phyloP scores from a whole-genome alignment of 2,113 vertebrate genomes.

The Grammomys surdaster region DNA sequence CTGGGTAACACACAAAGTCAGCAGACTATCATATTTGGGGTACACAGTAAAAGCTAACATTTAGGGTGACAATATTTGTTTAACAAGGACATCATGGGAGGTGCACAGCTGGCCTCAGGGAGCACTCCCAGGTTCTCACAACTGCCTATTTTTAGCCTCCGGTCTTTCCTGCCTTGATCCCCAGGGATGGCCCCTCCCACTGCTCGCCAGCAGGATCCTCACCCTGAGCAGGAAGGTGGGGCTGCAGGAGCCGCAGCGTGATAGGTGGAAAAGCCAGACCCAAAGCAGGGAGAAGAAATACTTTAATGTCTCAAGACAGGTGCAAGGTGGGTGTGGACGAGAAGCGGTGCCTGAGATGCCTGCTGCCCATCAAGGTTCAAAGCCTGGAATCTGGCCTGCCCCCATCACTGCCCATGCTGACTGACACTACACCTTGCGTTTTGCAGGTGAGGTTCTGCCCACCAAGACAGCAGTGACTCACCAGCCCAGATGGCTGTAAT shows the following conservation, averaged over 20 bases:
- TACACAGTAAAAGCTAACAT: background rate
- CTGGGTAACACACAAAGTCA: background rate
- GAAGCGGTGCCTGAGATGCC: background rate
- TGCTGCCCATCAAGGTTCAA: background rate
- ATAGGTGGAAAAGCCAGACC: background rate
- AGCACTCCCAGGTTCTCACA: conserved; percentile 47
- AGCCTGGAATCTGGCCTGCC: background rate
- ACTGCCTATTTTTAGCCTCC: conserved; percentile 64
- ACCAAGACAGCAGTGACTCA: background rate
- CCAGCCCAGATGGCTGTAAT: background rate
- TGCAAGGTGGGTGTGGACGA: background rate
- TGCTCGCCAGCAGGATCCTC: background rate
- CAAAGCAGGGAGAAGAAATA: background rate
- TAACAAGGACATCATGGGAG: conserved; percentile 31
- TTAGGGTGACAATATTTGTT: background rate
- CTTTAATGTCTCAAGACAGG: conserved; percentile 36
- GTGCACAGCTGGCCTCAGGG: background rate
- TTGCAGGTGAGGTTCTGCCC: background rate
- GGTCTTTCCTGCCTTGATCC: conserved; percentile 60
- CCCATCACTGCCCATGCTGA: background rate
- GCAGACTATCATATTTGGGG: background rate
- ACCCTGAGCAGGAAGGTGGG: background rate
- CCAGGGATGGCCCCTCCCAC: conserved; percentile 41
- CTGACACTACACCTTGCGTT: background rate
- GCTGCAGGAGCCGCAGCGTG: background rate